These are phyloP conservation scores for Papilio aristodemus DNA, from an alignment of 1,140 invertebrate species.

Conservation along the genomic window DNA sequence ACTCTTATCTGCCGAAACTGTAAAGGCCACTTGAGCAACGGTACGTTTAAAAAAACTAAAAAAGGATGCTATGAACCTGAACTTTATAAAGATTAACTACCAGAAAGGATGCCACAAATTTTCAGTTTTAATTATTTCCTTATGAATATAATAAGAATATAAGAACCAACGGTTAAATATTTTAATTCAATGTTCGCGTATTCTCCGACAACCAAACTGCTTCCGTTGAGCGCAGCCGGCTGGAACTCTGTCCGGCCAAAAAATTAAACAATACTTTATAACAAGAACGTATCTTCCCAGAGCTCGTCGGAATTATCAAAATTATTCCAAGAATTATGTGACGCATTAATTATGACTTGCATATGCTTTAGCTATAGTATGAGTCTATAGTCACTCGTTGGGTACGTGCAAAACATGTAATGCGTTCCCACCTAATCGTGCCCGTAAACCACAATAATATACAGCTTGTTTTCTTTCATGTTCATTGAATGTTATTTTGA, in stretches of 20 bases:
- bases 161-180: not conserved
- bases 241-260: constrained; percentile 53
- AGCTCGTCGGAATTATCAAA: constrained; percentile 11
- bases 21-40: constrained; percentile 12
- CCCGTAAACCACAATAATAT: constrained; percentile 48
- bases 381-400: constrained; percentile 36
- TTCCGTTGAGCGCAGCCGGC: constrained; percentile 53
- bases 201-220: constrained; percentile 40
- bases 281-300: constrained; percentile 21
- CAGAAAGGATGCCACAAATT: not conserved
- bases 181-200: constrained; percentile 17
- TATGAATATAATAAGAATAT: not conserved
- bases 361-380: constrained; percentile 5
- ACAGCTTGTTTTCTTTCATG: constrained; percentile 33
- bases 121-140: not conserved
- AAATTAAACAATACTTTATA: constrained; percentile 15
- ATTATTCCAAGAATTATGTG: constrained; percentile 4
- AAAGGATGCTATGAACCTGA: constrained; percentile 17
- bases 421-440: constrained; percentile 44
- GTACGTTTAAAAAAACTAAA: constrained; percentile 2
- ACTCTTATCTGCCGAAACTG: constrained; percentile 4
- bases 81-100: not conserved
- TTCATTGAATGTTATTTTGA: constrained; percentile 6
- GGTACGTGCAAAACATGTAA: constrained; percentile 48
- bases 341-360: constrained; percentile 4